Conservation (phyloP, 2,113 vertebrate genomes). For the Plotosus lineatus region DNA sequence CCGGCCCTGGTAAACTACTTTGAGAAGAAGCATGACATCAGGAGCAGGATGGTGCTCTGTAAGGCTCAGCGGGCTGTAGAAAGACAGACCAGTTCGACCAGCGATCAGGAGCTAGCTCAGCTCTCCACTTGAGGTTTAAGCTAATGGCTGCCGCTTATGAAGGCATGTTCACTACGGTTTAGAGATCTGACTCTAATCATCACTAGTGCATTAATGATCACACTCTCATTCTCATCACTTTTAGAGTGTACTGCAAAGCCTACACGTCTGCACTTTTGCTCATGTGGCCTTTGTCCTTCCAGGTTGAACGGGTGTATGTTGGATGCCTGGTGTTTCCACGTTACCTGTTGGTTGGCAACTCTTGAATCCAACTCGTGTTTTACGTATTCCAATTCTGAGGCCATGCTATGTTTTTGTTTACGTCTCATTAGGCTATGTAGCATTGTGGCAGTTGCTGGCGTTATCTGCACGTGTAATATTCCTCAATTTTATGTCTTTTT, state of each 20-base stretch:
- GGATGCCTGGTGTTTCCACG: slow-evolving; percentile 11
- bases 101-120: slow-evolving; percentile 82
- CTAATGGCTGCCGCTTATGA: neutral
- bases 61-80: slow-evolving; percentile 84
- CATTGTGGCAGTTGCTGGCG: neutral
- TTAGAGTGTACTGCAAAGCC: neutral
- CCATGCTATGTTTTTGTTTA: slow-evolving; percentile 12
- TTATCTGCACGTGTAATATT: neutral
- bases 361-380: neutral
- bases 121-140: slow-evolving; percentile 67
- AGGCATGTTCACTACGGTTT: neutral
- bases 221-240: slow-evolving; percentile 1
- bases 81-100: slow-evolving; percentile 86
- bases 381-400: neutral
- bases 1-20: slow-evolving; percentile 91
- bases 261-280: slow-evolving; percentile 27
- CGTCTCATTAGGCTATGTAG: neutral
- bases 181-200: slow-evolving; percentile 12
- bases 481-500: neutral
- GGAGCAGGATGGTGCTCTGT: slow-evolving; percentile 75
- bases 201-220: slow-evolving; percentile 27
- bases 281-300: slow-evolving; percentile 25
- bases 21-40: slow-evolving; percentile 84
- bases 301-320: neutral
- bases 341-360: neutral